Evolutionary conservation across 2,113 vertebrate species (phyloP).

Genomic region (Cryptomyrus ogoouensis): DNA sequence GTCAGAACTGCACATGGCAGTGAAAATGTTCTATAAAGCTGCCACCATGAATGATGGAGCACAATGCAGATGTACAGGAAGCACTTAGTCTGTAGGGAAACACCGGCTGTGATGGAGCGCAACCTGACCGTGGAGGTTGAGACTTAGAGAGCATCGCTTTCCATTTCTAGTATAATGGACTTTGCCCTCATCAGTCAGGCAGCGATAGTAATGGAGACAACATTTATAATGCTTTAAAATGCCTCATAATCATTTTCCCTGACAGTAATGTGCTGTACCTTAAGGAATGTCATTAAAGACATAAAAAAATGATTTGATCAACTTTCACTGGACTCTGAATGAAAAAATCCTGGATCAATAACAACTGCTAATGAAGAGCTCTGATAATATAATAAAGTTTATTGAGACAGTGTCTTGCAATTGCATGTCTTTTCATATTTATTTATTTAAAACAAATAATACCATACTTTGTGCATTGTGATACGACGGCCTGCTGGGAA

Average conservation of each 20-base stretch:
- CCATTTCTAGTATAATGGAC: neutral
- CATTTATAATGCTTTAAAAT: neutral
- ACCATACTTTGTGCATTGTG: neutral
- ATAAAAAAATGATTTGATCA: neutral
- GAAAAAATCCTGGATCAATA: neutral
- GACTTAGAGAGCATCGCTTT: neutral
- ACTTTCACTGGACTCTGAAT: neutral
- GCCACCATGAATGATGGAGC: neutral
- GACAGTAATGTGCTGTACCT: neutral
- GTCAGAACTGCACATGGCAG: neutral
- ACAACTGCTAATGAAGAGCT: neutral
- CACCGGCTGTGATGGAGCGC: neutral
- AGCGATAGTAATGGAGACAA: neutral
- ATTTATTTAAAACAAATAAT: neutral
- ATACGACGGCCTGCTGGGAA: neutral
- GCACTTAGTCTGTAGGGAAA: neutral
- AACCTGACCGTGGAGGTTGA: neutral
- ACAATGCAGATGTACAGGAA: neutral
- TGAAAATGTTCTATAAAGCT: constrained; percentile 2
- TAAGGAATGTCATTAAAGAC: neutral
- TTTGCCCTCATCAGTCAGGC: neutral
- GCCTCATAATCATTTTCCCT: neutral
- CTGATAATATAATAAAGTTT: neutral
- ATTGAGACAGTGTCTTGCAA: neutral
- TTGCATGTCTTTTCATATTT: neutral